Evolutionary conservation across 2,888 invertebrate genomes (phyloP).

Genomic region (Gari tellinella): DNA sequence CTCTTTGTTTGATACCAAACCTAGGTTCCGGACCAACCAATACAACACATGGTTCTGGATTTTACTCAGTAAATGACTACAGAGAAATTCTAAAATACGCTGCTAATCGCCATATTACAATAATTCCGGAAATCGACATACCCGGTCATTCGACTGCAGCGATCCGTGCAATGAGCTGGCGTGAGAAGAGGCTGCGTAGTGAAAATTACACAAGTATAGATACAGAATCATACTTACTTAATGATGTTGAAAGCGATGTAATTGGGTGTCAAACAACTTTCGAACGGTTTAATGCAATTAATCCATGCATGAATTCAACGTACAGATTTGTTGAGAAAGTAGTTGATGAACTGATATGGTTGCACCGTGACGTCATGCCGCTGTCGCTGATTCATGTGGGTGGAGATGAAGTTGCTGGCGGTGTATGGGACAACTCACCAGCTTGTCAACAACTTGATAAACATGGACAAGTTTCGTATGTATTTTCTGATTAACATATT

Average conservation of each 20-base stretch:
- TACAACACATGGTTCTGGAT: slow-evolving; percentile 62
- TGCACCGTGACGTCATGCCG: slow-evolving; percentile 4
- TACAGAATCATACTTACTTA: slow-evolving; percentile 13
- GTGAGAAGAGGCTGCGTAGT: slow-evolving; percentile 22
- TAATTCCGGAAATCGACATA: slow-evolving; percentile 80
- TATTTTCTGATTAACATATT: too few relatives aligned
- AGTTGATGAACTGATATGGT: neutral
- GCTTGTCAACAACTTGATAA: slow-evolving; percentile 45
- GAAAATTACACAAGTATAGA: slow-evolving; percentile 1
- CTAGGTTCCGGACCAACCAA: slow-evolving; percentile 71
- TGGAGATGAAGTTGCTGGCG: slow-evolving; percentile 62
- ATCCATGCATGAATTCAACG: slow-evolving; percentile 68
- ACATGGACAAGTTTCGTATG: neutral
- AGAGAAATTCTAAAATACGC: slow-evolving; percentile 70
- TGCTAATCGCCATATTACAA: slow-evolving; percentile 66
- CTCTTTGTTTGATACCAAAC: slow-evolving; percentile 65
- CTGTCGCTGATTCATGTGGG: slow-evolving; percentile 62
- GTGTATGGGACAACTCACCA: slow-evolving; percentile 64
- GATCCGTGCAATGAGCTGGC: slow-evolving; percentile 69
- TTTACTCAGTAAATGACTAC: slow-evolving; percentile 70
- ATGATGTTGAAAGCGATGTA: neutral
- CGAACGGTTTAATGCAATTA: slow-evolving; percentile 67
- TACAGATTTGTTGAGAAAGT: slow-evolving; percentile 46
- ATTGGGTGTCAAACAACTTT: slow-evolving; percentile 63
- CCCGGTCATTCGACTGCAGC: slow-evolving; percentile 76